phyloP scores from a whole-genome alignment of 2,113 vertebrate genomes.

The Paramormyrops kingsleyae region DNA sequence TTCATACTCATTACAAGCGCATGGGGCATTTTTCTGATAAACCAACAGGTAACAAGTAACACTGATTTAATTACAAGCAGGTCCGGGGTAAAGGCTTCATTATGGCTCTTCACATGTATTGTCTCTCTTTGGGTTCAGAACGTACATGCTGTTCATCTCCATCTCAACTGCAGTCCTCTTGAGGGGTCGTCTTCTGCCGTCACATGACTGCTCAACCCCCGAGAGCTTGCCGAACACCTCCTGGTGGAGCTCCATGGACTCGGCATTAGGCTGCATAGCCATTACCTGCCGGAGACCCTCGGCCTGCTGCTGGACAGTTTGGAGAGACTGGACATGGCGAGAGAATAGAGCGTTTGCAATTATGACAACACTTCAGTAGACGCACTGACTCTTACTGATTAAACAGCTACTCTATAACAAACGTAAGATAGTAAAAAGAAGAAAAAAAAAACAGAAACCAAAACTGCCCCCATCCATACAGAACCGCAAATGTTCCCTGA shows the following conservation, averaged over 20 bases:
- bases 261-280: constrained; percentile 55
- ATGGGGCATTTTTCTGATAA: background rate
- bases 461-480: background rate
- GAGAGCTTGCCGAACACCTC: constrained; percentile 40
- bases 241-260: constrained; percentile 59
- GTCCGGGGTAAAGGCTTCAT: background rate
- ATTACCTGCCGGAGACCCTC: constrained; percentile 72
- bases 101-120: background rate
- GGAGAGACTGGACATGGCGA: constrained; percentile 62
- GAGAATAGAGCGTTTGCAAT: background rate
- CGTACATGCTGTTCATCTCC: constrained; percentile 36
- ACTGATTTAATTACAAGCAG: background rate
- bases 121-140: constrained; percentile 19
- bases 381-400: background rate
- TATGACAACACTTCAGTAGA: too few species aligned
- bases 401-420: background rate
- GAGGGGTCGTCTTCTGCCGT: constrained; percentile 31
- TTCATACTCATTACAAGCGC: background rate
- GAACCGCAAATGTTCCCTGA: background rate
- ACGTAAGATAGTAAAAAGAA: too few species aligned
- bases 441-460: background rate
- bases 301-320: constrained; percentile 66
- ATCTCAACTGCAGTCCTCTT: constrained; percentile 40
- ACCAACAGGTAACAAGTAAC: background rate
- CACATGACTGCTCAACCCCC: background rate